Base-by-base conservation (phyloP, 2,888 invertebrate species). In the Nomada fucata region DNA sequence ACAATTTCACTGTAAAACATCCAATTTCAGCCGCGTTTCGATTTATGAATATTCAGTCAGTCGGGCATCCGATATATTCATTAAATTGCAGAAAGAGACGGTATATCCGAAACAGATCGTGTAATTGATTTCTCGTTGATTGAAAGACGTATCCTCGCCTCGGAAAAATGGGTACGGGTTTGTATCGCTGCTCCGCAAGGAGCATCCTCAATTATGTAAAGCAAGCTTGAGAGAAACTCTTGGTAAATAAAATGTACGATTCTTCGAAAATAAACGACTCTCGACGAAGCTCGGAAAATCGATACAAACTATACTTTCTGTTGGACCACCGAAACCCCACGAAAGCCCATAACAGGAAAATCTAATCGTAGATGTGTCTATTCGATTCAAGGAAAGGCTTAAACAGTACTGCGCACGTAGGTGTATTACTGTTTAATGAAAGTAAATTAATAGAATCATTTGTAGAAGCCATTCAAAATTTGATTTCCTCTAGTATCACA, bases 111-210 rank as follows among this genome's bases (percentile, higher is more conserved):
- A 76, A 83, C 86, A 77, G 83, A 86, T 83, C 57, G 74, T 80
- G 80, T 85, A 85, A 85, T 85, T 85, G 82, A 85, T 85, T 85
- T 86, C 68, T 80, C 83, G 76, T 55, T 57, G 65, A 72, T 23
- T 72, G 57, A 68, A 63, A 80, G 79, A 74, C 69, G 64, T 57
- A 57, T 75, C 64, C 53, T 61, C 53, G 68, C 36, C 60, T 53
- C 52, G 60, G 61, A 42, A 68, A 57, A 26, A 59, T 26, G 59
- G 42, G 50, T 59, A 65, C 42, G 47, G 47, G 53, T 71, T 79
- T 71, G 36, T 20, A 79, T 77, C 65, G 44, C 18, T 50, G 47
- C 42, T 71, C 26, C 55, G 70, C 53, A 18, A 36, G 79, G 36
- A 53, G 71, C 53, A 36, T 52, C 36, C 20, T 71, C 65, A 71